Evolutionary conservation across 2,113 vertebrate species (phyloP).

Genomic region (Cacatua alba): DNA sequence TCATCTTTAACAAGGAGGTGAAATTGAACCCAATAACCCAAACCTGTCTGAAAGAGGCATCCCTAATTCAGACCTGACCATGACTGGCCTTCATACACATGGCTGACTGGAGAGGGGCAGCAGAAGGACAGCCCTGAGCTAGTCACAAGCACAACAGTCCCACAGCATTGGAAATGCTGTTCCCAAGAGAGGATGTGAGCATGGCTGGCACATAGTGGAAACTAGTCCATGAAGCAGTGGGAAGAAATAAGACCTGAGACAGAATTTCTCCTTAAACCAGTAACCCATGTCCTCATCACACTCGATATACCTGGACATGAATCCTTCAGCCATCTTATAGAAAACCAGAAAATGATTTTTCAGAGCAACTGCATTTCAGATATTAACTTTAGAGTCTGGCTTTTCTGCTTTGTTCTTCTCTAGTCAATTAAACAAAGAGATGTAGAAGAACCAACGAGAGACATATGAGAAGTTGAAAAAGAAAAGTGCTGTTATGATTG

Average conservation of each 20-base stretch:
- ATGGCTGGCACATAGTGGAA: neutral
- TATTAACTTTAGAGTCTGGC: neutral
- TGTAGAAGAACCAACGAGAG: neutral
- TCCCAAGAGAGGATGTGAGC: neutral
- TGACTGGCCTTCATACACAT: fast-evolving
- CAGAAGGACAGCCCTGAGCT: neutral
- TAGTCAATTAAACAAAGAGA: neutral
- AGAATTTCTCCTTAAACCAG: neutral
- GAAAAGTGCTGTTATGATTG: neutral
- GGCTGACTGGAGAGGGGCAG: neutral
- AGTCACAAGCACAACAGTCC: neutral
- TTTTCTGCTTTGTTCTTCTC: neutral
- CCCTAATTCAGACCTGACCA: neutral
- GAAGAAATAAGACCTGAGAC: neutral
- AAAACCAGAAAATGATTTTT: neutral
- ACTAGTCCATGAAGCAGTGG: neutral
- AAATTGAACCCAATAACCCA: neutral
- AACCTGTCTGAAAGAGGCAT: neutral
- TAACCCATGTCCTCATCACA: neutral
- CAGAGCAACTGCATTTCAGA: neutral
- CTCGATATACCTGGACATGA: neutral
- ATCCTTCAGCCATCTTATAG: neutral
- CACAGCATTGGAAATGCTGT: fast-evolving
- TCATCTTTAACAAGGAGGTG: neutral
- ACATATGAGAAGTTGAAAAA: slow-evolving; percentile 5